Conservation (phyloP, 2,113 vertebrate genomes). For the Gymnorhina tibicen region DNA sequence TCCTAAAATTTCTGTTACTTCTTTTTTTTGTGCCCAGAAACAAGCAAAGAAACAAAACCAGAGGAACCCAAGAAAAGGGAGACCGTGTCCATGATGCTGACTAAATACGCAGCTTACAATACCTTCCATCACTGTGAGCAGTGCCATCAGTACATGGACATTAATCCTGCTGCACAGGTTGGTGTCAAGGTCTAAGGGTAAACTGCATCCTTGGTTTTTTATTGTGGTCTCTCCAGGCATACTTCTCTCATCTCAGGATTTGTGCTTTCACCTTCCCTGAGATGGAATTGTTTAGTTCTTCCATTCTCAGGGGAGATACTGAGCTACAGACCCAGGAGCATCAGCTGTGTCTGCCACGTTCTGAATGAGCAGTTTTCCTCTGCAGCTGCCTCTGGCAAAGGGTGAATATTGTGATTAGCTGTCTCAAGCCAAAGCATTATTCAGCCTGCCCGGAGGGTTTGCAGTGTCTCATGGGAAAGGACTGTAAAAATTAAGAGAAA, state of each 20-base stretch:
- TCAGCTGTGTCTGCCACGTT: background rate
- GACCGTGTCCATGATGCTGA: constrained; percentile 91
- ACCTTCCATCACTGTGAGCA: constrained; percentile 98
- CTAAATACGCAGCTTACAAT: constrained; percentile 91
- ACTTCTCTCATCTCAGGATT: background rate
- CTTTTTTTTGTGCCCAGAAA: constrained; percentile 64
- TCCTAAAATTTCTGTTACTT: background rate
- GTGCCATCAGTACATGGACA: constrained; percentile 93
- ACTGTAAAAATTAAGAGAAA: background rate
- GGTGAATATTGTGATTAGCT: background rate
- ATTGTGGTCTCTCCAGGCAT: background rate
- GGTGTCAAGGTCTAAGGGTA: background rate
- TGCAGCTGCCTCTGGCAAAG: background rate
- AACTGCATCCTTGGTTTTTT: background rate
- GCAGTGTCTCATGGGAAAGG: background rate
- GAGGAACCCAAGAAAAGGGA: constrained; percentile 77
- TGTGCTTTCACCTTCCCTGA: background rate
- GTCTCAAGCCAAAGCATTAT: background rate
- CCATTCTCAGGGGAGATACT: background rate
- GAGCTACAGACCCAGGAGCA: background rate
- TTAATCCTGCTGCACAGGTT: constrained; percentile 82
- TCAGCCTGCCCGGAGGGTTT: background rate
- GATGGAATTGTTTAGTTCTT: background rate
- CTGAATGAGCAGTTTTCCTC: background rate
- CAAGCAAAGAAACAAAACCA: constrained; percentile 68